Percentiles rank a stretch among this genome's conserved stretches.
phyloP scores from a whole-genome alignment of 1,140 invertebrate species.

The Drosophila kikkawai region DNA sequence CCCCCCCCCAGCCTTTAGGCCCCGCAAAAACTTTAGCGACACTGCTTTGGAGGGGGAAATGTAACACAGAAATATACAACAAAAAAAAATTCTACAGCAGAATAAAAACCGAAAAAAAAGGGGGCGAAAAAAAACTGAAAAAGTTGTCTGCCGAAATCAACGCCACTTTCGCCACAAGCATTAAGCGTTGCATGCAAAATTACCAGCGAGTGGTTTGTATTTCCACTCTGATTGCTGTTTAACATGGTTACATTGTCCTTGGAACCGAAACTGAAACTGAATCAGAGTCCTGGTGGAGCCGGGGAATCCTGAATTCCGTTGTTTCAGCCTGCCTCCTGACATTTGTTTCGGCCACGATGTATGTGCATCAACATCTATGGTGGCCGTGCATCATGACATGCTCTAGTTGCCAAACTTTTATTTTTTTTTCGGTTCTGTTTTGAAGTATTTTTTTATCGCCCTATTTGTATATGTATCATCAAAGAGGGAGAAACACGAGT shows the following conservation, averaged over 20 bases:
- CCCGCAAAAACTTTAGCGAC: constrained; percentile 65
- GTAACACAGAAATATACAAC: constrained; percentile 36
- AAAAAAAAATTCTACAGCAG: background rate
- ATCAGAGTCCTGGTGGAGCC: constrained; percentile 63
- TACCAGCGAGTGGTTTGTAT: constrained; percentile 82
- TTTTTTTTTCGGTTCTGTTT: constrained; percentile 37
- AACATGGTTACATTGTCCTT: constrained; percentile 84
- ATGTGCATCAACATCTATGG: constrained; percentile 59
- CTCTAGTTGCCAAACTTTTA: constrained; percentile 74
- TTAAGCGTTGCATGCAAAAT: constrained; percentile 83
- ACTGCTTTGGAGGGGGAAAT: constrained; percentile 42
- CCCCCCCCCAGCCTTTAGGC: background rate
- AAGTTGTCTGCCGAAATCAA: constrained; percentile 80
- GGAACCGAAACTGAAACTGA: constrained; percentile 58
- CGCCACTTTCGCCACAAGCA: constrained; percentile 81
- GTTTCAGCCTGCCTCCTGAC: constrained; percentile 37
- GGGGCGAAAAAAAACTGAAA: constrained; percentile 17
- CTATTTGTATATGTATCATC: constrained; percentile 68
- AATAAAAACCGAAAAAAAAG: constrained; percentile 14
- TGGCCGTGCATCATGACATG: constrained; percentile 77
- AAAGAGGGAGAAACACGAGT: constrained; percentile 51
- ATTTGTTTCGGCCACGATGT: constrained; percentile 54
- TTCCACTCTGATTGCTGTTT: constrained; percentile 84
- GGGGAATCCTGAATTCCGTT: constrained; percentile 50
- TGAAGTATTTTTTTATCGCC: constrained; percentile 62